phyloP scores from a whole-genome alignment of 2,888 invertebrate species.

The Torymus aiolomorphi region DNA sequence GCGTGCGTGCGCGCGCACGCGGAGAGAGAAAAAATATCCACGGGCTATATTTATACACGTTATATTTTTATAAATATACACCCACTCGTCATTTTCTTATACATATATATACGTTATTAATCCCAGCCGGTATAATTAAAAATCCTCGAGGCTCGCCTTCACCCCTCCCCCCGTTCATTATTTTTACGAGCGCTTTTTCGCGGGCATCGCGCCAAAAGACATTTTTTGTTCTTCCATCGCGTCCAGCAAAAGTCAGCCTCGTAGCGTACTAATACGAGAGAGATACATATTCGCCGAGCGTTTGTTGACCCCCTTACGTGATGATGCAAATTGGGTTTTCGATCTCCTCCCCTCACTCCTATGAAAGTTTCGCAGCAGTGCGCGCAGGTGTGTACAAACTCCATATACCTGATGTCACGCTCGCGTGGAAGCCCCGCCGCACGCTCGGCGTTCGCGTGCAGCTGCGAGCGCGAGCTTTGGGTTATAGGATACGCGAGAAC shows the following conservation, averaged over 20 bases:
- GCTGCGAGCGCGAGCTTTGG: too few species aligned
- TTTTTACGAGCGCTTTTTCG: too few species aligned
- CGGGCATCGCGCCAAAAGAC: constrained; percentile 15
- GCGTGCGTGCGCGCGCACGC: too few species aligned
- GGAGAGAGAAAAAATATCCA: too few species aligned
- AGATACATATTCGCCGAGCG: constrained; percentile 11
- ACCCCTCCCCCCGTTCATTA: too few species aligned
- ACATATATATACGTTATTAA: too few species aligned
- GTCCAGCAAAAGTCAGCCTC: neutral
- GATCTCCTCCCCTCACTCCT: constrained; percentile 12
- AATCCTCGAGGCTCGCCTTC: too few species aligned
- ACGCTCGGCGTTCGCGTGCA: too few species aligned
- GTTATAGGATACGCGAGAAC: too few species aligned
- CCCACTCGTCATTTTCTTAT: too few species aligned
- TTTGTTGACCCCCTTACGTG: constrained; percentile 56
- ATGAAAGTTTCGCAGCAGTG: neutral
- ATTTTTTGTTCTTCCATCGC: neutral
- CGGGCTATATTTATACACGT: neutral
- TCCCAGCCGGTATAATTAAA: too few species aligned
- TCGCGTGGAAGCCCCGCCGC: neutral
- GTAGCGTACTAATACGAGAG: neutral
- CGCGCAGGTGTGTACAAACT: neutral
- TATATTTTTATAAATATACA: too few species aligned
- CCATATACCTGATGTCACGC: neutral
- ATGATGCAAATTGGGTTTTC: constrained; percentile 50